These are phyloP conservation scores for Hybos culiciformis DNA, from an alignment of 2,888 invertebrate species.

Conservation along the genomic window DNA sequence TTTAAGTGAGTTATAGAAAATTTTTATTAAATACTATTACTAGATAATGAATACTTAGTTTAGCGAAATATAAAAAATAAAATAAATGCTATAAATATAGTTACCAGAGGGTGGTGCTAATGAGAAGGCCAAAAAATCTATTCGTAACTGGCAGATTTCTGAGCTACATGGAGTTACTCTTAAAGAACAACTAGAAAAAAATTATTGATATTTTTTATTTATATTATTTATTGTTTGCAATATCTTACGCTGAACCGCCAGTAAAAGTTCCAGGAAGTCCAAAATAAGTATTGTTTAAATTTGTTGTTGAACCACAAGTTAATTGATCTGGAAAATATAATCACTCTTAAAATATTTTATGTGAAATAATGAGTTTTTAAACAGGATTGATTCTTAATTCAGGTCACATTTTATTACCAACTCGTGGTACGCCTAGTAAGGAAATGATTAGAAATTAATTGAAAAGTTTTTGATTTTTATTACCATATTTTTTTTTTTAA, in stretches of 20 bases:
- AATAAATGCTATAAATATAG: too few species aligned
- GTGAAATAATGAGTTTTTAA: neutral
- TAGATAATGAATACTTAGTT: too few species aligned
- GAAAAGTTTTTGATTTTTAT: too few species aligned
- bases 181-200: conserved; percentile 45
- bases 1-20: too few species aligned
- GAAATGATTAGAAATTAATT: too few species aligned
- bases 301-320: conserved; percentile 55
- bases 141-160: conserved; percentile 45
- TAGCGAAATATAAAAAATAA: too few species aligned
- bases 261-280: conserved; percentile 57
- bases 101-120: conserved; percentile 59
- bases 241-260: conserved; percentile 40
- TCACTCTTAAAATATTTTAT: neutral
- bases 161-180: conserved; percentile 55
- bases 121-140: conserved; percentile 62
- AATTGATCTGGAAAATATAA: conserved; percentile 44
- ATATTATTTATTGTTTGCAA: neutral
- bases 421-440: too few species aligned
- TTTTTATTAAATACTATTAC: too few species aligned
- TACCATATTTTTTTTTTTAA: too few species aligned
- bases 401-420: neutral
- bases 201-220: too few species aligned
- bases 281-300: conserved; percentile 73
- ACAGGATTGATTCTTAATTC: neutral